Base-by-base conservation (phyloP, 2,797 vertebrate species). In the Sebastes reedi region DNA sequence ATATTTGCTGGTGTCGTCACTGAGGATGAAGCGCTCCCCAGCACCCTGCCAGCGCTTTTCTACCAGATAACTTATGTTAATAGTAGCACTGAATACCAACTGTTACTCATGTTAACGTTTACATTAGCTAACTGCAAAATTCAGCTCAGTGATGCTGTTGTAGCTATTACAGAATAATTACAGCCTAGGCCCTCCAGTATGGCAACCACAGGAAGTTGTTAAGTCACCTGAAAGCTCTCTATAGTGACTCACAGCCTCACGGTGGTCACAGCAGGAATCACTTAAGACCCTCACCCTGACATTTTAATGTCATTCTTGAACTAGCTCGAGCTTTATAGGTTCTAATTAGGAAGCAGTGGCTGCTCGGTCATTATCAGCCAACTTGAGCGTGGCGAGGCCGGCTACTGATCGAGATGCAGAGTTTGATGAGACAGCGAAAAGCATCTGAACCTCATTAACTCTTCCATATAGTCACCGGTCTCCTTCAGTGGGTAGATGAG, bases 321-420 rank as follows among this genome's bases (percentile, higher is more conserved):
- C 29, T 11, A 14, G n/a, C 50, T 54, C 0, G 11, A 60, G 67
- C 68, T 80, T 79, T 18, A 77, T 29, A 60, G 75, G 71, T 71
- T 74, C 24, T 85, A 83, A 87, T 90, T 88, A 88, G 65, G 56
- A 79, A 56, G 77, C 75, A 67, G 58, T 32, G 64, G 75, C 71
- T 59, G 46, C 67, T 79, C 22, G 22, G 75, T 69, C 59, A 42
- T 84, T 69, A 80, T 72, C 61, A 36, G 68, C 30, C 60, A 36
- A 24, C 39, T 46, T 69, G 12, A 68, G 60, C 22, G 82, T 54
- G 32, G 54, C 30, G 9, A 80, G 36, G 18, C 27, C 3, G 18
- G 56, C 55, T 55, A 54, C 46, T 50, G 42, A 46, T 68, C 12
- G 10, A 16, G 42, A 54, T 8, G 4, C 56, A 18, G 64, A 25